Evolutionary conservation across 2,888 invertebrate genomes (phyloP), one percentile per base, ranked within the genome.

Genomic region (Anarsia innoxiella): DNA sequence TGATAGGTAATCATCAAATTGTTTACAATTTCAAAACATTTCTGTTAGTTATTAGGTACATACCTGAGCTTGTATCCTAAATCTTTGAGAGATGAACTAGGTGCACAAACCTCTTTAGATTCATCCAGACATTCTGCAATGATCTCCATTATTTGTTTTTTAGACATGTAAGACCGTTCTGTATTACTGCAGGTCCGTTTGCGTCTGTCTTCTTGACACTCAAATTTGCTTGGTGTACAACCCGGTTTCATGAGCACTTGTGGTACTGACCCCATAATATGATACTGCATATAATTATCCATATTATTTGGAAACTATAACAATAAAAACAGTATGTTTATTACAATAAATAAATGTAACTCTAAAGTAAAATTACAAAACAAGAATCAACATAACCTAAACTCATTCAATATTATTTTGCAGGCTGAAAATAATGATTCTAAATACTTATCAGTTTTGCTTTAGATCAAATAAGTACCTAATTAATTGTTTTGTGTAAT

Each of bases 161-260:
- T n/a, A 6, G 23, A 23, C 6, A 32, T 3, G 3, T 10, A 10
- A 5, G 16, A 2, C 2, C 32, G 23, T 23, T 23, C 23, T 12
- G 23, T 36, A 29, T 29, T 36, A 10, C 8, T 28, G n/a, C 12
- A 36, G 19, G 2, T 15, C 36, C n/a, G 29, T 23, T 12, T 23
- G 36, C 19, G 36, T 28, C n/a, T 4, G 9, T 2, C 29, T 39
- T 33, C 13, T 37, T 46, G 41, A 23, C 44, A 49, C 28, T 36
- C 12, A 40, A 46, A 46, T 40, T 45, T 46, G 1, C 16, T 33
- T 12, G 46, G 49, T 3, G 39, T 16, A 36, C 48, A 46, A 5
- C 25, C 39, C 25, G 29, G 35, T 23, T 37, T 39, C 32, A 41
- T 29, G 23, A 12, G 30, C 19, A 41, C 30, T 39, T 31, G 23